Evolutionary conservation across 2,113 vertebrate genomes (phyloP), one percentile per base, ranked within the genome.

Genomic region (Hyperoodon ampullatus): DNA sequence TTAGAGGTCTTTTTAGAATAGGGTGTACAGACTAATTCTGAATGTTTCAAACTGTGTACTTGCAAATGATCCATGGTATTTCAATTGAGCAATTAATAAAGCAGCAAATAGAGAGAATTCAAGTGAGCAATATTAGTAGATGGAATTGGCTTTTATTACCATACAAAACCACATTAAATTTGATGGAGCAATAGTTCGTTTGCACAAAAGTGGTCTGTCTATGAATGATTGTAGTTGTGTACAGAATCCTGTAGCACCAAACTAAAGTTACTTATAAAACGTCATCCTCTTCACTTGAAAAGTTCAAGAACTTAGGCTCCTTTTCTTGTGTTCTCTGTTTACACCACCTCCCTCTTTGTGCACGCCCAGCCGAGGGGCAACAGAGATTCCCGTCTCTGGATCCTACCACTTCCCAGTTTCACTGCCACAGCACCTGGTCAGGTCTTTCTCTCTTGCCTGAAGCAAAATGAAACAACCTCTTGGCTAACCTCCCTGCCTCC

Each of bases 1-100:
- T 93, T n/a, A 71, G 50, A 60, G 42, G n/a, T 93, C 58, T 80
- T 96, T 96, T 35, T 42, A 70, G 58, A 96, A 82, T n/a, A 80
- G 14, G 81, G 33, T 44, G 12, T 16, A 65, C 26, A 66, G 28
- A 39, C 33, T 26, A 75, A 91, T 88, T 87, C 74, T n/a, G n/a
- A 90, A 66, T 44, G 60, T 90, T 96, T 87, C 47, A 68, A 90
- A 55, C 16, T 61, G 78, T 33, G 35, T 65, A 23, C 24, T 87
- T 94, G 26, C 15, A 78, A 88, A 88, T 81, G 72, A 44, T 80
- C 78, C 60, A 78, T 44, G 33, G 12, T 55, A 55, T 65, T 93
- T 94, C 50, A 42, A 21, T 42, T 66, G 60, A 68, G 10, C 23
- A 74, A 65, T 63, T 74, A 89, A 74, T 26, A 77, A 88, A 96